These are phyloP conservation scores for Pongo pygmaeus DNA, from an alignment of 2,113 vertebrate genomes.

Conservation along the genomic window DNA sequence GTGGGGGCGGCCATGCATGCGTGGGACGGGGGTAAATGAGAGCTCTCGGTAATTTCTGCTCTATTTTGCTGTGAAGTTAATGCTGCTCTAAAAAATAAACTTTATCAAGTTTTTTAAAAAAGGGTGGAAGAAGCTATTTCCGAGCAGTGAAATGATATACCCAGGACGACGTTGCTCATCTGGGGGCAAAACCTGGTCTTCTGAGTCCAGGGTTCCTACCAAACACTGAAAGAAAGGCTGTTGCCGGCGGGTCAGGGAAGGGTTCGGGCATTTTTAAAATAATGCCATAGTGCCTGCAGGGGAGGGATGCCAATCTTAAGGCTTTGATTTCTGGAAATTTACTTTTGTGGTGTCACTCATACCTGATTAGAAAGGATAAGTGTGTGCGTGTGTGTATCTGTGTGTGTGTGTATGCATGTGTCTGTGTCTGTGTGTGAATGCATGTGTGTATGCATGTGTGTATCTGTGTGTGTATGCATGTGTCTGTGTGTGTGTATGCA, in stretches of 20 bases:
- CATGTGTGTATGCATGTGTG: neutral
- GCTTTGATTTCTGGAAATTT: neutral
- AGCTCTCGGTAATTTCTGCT: neutral
- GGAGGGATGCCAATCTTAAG: neutral
- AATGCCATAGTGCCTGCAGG: neutral
- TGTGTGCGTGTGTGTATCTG: accelerated
- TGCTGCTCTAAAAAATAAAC: neutral
- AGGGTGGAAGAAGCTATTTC: neutral
- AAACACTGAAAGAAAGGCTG: neutral
- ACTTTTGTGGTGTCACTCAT: neutral
- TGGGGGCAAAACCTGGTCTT: neutral
- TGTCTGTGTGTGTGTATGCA: too few species aligned
- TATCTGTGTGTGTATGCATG: too few species aligned
- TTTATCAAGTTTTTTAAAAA: neutral
- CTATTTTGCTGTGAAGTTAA: neutral
- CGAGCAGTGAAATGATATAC: neutral
- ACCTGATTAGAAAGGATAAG: neutral
- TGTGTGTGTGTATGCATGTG: neutral
- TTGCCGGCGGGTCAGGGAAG: neutral
- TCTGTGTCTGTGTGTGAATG: too few species aligned
- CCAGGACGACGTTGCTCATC: neutral
- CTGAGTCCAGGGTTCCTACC: neutral
- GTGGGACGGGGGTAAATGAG: too few species aligned
- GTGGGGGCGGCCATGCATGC: too few species aligned
- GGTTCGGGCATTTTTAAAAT: neutral